Base-by-base conservation (phyloP, 2,888 invertebrate species). In the Epinotia nisella region DNA sequence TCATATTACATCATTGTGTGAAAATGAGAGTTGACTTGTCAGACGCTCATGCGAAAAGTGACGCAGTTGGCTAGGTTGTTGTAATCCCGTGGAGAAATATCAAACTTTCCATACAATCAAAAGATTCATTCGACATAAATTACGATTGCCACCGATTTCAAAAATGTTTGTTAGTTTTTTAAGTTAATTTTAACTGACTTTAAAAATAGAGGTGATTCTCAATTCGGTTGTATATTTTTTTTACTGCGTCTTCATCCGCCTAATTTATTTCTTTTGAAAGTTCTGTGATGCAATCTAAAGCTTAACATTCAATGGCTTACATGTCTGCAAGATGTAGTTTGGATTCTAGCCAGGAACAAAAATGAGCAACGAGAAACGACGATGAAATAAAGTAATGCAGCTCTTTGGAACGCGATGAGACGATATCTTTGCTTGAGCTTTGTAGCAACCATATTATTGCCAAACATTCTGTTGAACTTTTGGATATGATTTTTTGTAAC, bases 281-380 rank as follows among this genome's bases (percentile, higher is more conserved):
- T 65, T 65, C n/a, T 10, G 39, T 39, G 39, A 53, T 56, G 66
- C 39, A 66, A 56, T 55, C 39, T 24, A 45, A 66, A 41, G 13
- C 5, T 56, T 55, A n/a, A 56, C 55, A 41, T 56, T 56, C 41
- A 66, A 66, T 29, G 35, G 19, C 29, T 64, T 29, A 49, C 49
- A 49, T 49, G 49, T 62, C 64, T 21, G 66, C 55, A 15, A 39
- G 53, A 66, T 66, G 41, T n/a, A 56, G 55, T 56, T 66, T 66
- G 66, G 66, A 66, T 9, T n/a, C 21, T 17, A 10, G 66, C 66
- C 66, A 66, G 41, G n/a, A 39, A 55, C 55, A 53, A 56, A n/a
- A 41, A 66, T 66, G 66, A 45, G 55, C 55, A n/a, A 66, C 55
- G 66, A 24, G 53, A 21, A 55, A 65, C 21, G 3, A 41, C 24